Percentiles rank a stretch among this genome's conserved stretches.
Conservation (phyloP, 64 coral and sea anemone species). For the Actinia equina region DNA sequence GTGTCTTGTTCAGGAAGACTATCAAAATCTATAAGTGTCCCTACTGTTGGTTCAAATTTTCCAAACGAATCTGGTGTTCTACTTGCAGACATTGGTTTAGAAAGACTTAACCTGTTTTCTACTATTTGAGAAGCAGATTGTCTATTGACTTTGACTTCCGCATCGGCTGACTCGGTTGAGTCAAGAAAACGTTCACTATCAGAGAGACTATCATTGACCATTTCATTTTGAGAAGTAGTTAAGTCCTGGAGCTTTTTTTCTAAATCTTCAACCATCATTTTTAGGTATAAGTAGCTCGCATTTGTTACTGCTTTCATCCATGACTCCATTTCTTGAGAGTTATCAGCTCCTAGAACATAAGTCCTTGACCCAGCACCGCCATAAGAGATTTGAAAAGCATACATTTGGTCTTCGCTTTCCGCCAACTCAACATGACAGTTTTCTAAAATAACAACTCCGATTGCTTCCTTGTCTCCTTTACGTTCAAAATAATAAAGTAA, state of each 20-base stretch:
- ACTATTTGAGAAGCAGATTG: constrained; percentile 10
- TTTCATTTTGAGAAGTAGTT: constrained; percentile 36
- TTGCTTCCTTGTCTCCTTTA: constrained; percentile 84
- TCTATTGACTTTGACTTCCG: constrained; percentile 22
- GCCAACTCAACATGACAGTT: constrained; percentile 93
- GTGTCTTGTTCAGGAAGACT: constrained; percentile 31
- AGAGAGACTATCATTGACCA: constrained; percentile 7
- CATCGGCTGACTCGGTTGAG: neutral
- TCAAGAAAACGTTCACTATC: neutral
- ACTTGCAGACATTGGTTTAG: neutral
- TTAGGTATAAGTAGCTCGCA: constrained; percentile 73
- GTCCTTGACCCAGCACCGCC: constrained; percentile 74
- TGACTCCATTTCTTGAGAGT: constrained; percentile 75
- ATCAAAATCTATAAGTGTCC: constrained; percentile 59
- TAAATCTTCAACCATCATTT: constrained; percentile 82
- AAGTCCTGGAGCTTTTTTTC: constrained; percentile 51
- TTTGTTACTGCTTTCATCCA: constrained; percentile 96
- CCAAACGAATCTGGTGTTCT: constrained; percentile 21
- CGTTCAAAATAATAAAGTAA: constrained; percentile 96
- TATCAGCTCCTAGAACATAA: constrained; percentile 92
- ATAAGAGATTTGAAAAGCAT: constrained; percentile 93
- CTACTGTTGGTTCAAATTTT: constrained; percentile 48
- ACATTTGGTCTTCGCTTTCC: constrained; percentile 52
- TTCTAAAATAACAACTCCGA: constrained; percentile 95
- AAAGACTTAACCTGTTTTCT: constrained; percentile 15